Percentiles rank a stretch among this genome's conserved stretches.
Conservation (phyloP, 1,140 invertebrate genomes). For the Magallana gigas region DNA sequence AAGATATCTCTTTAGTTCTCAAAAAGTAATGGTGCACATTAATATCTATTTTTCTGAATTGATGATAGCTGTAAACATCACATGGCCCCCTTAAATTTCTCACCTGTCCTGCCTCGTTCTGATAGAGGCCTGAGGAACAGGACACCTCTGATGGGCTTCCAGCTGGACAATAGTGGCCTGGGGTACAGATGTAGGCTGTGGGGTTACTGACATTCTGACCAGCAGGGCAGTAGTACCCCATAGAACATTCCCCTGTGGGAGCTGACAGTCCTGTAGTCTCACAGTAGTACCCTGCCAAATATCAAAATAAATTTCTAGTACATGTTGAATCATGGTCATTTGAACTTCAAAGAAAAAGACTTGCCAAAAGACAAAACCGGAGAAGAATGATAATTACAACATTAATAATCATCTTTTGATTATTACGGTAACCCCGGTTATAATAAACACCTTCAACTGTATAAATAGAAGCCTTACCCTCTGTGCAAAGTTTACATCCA, state of each 20-base stretch:
- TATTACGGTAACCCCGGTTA: not conserved
- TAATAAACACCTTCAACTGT: not conserved
- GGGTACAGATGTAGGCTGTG: constrained; percentile 68
- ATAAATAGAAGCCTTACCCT: constrained; percentile 61
- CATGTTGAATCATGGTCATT: too few relatives aligned
- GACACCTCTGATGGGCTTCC: constrained; percentile 65
- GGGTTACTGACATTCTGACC: constrained; percentile 73
- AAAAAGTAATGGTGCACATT: too few relatives aligned
- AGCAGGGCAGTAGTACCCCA: constrained; percentile 76
- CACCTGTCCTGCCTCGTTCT: constrained; percentile 74
- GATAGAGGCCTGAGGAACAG: constrained; percentile 73
- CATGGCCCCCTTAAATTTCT: not conserved
- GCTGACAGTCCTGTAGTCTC: constrained; percentile 63
- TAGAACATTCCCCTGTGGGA: constrained; percentile 69
- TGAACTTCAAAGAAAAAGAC: too few relatives aligned
- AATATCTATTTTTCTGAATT: too few relatives aligned
- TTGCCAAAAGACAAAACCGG: too few relatives aligned
- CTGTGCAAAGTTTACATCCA: constrained; percentile 72
- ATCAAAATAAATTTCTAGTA: too few relatives aligned
- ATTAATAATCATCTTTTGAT: not conserved
- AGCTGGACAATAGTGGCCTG: constrained; percentile 73
- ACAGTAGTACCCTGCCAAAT: constrained; percentile 71
- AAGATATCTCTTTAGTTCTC: too few relatives aligned
- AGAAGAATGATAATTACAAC: too few relatives aligned
- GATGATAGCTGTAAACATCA: too few relatives aligned